Base-by-base conservation (phyloP, 1,140 invertebrate species). In the Bacillus rossius region DNA sequence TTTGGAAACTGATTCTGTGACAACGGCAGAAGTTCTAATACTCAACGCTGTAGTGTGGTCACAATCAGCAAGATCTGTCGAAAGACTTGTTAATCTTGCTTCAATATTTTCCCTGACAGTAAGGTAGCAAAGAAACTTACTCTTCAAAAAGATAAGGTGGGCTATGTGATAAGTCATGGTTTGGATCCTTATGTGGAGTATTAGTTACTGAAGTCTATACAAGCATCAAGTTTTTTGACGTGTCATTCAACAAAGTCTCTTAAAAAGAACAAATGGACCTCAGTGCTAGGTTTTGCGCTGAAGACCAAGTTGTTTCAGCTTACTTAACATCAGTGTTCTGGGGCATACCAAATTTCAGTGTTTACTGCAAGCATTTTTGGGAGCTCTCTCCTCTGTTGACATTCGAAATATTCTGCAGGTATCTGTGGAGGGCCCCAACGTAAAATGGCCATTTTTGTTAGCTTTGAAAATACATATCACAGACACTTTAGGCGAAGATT, bases 91-190 rank as follows among this genome's bases (percentile, higher is more conserved):
- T 34, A 34, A 10, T 34, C 38, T 62, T 23, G 62, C 62, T 59
- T 49, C 58, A 37, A 34, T 25, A 61, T 65, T 56, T 65, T 63
- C 47, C 20, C 16, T 3, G 55, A 65, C 53, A 55, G 47, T 22
- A 42, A 65, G 38, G 61, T 64, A 51, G 62, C 60, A 38, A 41
- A 29, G 17, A 61, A 59, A 59, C 64, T 62, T 57, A 45, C 64
- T 53, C 23, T 66, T 42, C 62, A 62, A 54, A 55, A 52, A 41
- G 50, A 47, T 2, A 66, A 66, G 45, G 57, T 66, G 38, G 60
- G 58, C 3, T 65, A 64, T 22, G 42, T 42, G 0, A 26, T 61
- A 26, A 19, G 57, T n/a, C 43, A 59, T 57, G 60, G 62, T 10
- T 49, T 64, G 34, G 59, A 45, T 10, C 62, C 64, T 25, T 57